Conservation (phyloP, 2,797 vertebrate species). For the Sebastes hubbsi region DNA sequence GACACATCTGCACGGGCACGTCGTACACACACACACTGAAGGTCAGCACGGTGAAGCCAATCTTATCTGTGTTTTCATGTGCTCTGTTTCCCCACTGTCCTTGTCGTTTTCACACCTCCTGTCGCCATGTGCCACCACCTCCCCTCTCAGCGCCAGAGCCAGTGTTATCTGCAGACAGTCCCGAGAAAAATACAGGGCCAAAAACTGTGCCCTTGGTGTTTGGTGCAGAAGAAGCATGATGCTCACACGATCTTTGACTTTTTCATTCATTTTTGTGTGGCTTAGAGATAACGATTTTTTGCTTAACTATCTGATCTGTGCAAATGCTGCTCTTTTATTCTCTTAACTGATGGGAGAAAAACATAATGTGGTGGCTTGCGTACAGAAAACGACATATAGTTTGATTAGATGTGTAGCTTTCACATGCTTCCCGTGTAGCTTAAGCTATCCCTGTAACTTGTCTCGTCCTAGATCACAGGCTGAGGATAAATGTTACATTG, state of each 20-base stretch:
- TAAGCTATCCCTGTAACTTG: neutral
- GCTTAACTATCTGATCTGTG: neutral
- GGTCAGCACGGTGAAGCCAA: constrained; percentile 71
- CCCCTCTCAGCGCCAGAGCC: constrained; percentile 38
- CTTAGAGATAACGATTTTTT: constrained; percentile 8
- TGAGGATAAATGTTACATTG: constrained; percentile 3
- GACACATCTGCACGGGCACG: constrained; percentile 27
- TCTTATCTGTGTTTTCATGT: constrained; percentile 78
- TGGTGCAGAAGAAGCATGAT: constrained; percentile 12
- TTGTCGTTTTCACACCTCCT: constrained; percentile 72
- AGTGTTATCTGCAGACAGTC: constrained; percentile 66
- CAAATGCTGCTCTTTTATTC: constrained; percentile 9
- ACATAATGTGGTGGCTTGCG: neutral
- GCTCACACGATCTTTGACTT: neutral
- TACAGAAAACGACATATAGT: constrained; percentile 1
- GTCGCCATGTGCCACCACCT: constrained; percentile 59
- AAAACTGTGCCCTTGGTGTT: constrained; percentile 55
- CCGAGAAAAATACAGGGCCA: constrained; percentile 41
- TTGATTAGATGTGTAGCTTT: constrained; percentile 9
- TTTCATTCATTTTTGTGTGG: constrained; percentile 19
- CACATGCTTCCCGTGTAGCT: neutral
- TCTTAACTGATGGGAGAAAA: neutral
- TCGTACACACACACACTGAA: constrained; percentile 55
- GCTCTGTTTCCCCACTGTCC: constrained; percentile 64
- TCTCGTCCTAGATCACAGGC: neutral